A percentile compares a stretch with the other conserved stretches of the same genome.
phyloP scores from a whole-genome alignment of 2,113 vertebrate species.

The Grallaria varia region DNA sequence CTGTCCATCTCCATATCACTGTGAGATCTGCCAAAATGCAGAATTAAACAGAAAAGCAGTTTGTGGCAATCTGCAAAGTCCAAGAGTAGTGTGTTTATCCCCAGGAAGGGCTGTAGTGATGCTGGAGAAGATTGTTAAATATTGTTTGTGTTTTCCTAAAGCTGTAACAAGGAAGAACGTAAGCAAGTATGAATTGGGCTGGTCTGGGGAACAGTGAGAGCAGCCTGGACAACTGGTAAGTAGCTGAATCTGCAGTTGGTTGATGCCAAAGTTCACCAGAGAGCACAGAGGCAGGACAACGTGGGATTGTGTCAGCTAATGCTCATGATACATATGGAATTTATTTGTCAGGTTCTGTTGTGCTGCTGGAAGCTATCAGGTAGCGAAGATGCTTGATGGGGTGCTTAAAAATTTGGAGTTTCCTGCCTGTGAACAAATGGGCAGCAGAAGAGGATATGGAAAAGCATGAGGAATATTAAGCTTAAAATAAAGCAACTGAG shows the following conservation, averaged over 20 bases:
- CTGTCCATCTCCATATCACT: neutral
- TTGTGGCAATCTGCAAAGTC: neutral
- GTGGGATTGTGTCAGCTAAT: neutral
- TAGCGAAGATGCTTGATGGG: neutral
- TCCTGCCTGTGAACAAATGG: neutral
- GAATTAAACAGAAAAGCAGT: neutral
- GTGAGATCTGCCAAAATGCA: neutral
- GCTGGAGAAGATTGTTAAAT: neutral
- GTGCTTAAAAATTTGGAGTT: neutral
- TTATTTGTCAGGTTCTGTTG: neutral
- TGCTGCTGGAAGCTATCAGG: neutral
- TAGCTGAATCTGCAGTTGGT: neutral
- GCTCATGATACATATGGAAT: neutral
- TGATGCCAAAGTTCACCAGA: neutral
- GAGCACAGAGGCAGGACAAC: neutral
- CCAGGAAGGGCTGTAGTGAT: neutral
- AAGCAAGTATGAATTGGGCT: neutral
- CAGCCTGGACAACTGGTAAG: neutral
- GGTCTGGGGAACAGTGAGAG: neutral
- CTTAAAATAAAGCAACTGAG: neutral
- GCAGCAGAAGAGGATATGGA: neutral
- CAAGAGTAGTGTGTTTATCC: neutral
- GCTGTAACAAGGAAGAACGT: neutral
- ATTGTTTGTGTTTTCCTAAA: neutral
- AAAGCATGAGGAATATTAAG: neutral